Conservation (phyloP, 2,888 invertebrate genomes). For the Euzetes globulus region DNA sequence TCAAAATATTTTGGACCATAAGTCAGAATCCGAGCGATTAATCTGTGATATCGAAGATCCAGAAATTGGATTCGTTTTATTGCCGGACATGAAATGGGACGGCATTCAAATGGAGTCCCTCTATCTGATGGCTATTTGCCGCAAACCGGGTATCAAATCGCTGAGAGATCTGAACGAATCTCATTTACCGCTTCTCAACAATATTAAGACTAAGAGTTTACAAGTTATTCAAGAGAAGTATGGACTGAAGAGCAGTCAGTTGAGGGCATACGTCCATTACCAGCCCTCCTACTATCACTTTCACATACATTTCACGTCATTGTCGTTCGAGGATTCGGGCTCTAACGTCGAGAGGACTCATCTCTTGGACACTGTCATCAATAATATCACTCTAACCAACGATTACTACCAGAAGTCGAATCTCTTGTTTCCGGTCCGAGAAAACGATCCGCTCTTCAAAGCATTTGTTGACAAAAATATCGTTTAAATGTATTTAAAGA, state of each 20-base stretch:
- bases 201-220: conserved; percentile 69
- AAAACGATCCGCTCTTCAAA: conserved; percentile 14
- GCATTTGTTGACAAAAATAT: not conserved
- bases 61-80: conserved; percentile 71
- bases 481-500: not conserved
- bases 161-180: conserved; percentile 68
- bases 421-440: conserved; percentile 64
- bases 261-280: conserved; percentile 84
- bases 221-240: conserved; percentile 69
- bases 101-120: conserved; percentile 65
- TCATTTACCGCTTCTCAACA: conserved; percentile 73
- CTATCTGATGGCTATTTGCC: conserved; percentile 73
- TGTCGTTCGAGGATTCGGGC: conserved; percentile 65
- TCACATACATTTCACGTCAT: conserved; percentile 81
- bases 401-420: conserved; percentile 77
- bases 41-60: conserved; percentile 71
- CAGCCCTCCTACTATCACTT: conserved; percentile 95
- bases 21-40: conserved; percentile 78
- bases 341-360: conserved; percentile 78
- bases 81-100: conserved; percentile 97
- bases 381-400: conserved; percentile 71
- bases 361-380: conserved; percentile 75
- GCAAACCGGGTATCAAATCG: conserved; percentile 66
- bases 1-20: conserved; percentile 86
- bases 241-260: conserved; percentile 56